Conservation (phyloP, 2,797 vertebrate species). For the Emydoidea blandingii region DNA sequence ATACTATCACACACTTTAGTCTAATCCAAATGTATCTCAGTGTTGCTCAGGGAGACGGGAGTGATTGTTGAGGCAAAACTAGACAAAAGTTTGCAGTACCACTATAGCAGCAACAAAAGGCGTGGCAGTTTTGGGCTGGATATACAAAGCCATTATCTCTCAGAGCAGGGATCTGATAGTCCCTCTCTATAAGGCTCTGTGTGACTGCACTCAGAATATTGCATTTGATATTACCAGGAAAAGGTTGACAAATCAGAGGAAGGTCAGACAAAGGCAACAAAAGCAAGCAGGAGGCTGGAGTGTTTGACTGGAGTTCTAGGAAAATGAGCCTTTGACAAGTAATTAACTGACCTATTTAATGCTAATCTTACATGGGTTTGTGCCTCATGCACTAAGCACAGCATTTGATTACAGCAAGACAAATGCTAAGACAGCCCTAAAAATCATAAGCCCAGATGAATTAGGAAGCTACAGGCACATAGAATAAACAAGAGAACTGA, state of each 20-base stretch:
- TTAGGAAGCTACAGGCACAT: not conserved
- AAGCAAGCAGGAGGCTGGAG: not conserved
- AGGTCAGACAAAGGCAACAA: not conserved
- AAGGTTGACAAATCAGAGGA: fast-evolving
- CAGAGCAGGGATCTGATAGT: not conserved
- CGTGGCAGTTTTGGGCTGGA: not conserved
- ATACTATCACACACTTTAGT: too few relatives aligned
- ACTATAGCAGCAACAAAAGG: not conserved
- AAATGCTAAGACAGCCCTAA: not conserved
- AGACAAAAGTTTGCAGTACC: not conserved
- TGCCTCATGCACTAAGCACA: not conserved
- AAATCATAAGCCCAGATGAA: fast-evolving
- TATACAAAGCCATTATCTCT: not conserved
- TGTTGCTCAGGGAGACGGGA: not conserved
- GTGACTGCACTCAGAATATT: not conserved
- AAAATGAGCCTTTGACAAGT: not conserved
- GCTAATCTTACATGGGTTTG: not conserved
- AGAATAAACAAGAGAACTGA: not conserved
- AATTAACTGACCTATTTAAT: not conserved
- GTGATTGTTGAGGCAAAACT: not conserved
- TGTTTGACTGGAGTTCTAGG: fast-evolving
- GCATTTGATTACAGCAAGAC: not conserved
- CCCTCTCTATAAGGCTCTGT: not conserved
- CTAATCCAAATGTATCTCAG: too few relatives aligned
- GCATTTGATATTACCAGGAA: not conserved